Evolutionary conservation across 2,797 vertebrate species (phyloP), one percentile per base, ranked within the genome.

Genomic region (Acrossocheilus fasciatus): DNA sequence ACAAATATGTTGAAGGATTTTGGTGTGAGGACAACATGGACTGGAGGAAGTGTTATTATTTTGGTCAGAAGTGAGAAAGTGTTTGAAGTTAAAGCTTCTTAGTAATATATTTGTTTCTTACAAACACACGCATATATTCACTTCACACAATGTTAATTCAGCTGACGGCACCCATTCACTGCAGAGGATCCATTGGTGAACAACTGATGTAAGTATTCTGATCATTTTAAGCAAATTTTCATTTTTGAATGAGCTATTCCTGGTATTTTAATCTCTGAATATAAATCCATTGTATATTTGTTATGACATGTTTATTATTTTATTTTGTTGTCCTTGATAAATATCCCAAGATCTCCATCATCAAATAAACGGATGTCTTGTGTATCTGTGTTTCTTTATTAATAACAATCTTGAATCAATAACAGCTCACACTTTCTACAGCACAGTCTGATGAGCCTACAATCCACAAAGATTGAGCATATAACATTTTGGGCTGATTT

Each of bases 401-500:
- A 23, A 47, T 52, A 84, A 34, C 64, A 68, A 39, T 66, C 41
- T 23, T 39, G 12, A 76, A 66, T 45, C 70, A 66, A 76, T 75
- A 73, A 14, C 15, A 84, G 79, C 59, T 12, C 43, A 34, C 54
- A 59, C 11, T 17, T 59, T 83, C 36, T 34, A 45, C 59, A 66
- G 8, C 30, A 30, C 43, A 50, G 8, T 68, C 23, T 68, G 9
- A 66, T 68, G 47, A 76, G 20, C 4, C 20, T 17, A 64, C 34
- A n/a, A 26, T 68, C 43, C 43, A 64, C 59, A 72, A 54, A 84
- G 41, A 66, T 26, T 68, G 8, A 77, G 54, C 41, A 68, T 26
- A 52, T 12, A 84, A 68, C 83, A 23, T 59, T 57, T 68, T 72
- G 17, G 17, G 15, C 18, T 77, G 66, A 72, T 70, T 80, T 72